phyloP scores from a whole-genome alignment of 2,797 vertebrate species.

The Glyptemys insculpta region DNA sequence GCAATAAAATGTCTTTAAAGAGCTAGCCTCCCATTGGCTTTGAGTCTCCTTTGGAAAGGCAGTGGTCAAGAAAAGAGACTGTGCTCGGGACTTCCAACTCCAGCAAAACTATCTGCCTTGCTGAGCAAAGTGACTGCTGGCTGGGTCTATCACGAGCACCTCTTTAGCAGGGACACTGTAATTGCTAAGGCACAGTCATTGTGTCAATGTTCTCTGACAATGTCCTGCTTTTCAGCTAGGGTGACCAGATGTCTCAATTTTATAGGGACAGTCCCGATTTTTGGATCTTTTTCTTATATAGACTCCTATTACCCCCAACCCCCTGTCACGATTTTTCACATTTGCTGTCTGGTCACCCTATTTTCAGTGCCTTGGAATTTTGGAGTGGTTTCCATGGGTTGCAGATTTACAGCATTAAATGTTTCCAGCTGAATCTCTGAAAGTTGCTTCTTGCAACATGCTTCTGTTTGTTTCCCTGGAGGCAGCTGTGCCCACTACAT shows the following conservation, averaged over 20 bases:
- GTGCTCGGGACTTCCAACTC: not conserved
- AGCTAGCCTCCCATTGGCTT: not conserved
- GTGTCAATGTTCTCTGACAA: not conserved
- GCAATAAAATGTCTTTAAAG: not conserved
- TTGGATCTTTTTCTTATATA: too few relatives aligned
- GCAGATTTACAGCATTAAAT: not conserved
- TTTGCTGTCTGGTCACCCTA: too few relatives aligned
- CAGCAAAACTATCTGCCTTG: not conserved
- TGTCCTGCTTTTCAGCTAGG: not conserved
- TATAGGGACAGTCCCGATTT: too few relatives aligned
- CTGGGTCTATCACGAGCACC: not conserved
- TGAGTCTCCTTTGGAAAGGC: not conserved
- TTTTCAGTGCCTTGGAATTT: accelerated
- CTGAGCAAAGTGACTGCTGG: not conserved
- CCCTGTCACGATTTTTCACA: too few relatives aligned
- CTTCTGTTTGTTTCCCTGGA: not conserved
- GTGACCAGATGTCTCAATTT: too few relatives aligned
- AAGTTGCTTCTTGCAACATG: not conserved
- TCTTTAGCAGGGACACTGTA: not conserved
- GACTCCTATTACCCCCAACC: too few relatives aligned
- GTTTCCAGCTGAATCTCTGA: not conserved
- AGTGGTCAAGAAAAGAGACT: not conserved
- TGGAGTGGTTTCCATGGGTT: not conserved
- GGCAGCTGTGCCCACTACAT: not conserved
- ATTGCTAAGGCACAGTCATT: not conserved